phyloP scores from a whole-genome alignment of 1,140 invertebrate species.

The Latrodectus geometricus region DNA sequence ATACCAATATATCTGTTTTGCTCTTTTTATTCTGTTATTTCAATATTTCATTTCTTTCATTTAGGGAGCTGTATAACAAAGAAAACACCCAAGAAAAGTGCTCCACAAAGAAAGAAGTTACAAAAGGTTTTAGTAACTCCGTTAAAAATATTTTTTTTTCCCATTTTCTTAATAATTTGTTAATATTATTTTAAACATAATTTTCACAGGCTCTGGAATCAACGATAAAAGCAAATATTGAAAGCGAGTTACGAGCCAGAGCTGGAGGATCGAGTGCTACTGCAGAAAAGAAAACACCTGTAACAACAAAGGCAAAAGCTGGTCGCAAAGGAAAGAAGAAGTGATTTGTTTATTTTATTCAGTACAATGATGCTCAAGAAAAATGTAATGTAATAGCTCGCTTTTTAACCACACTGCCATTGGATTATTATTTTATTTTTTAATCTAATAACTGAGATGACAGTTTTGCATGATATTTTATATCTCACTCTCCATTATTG shows the following conservation, averaged over 20 bases:
- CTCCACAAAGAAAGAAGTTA: slow-evolving; percentile 33
- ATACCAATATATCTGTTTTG: neutral
- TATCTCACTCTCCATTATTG: no score
- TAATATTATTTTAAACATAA: neutral
- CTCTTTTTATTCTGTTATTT: neutral
- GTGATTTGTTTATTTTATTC: neutral
- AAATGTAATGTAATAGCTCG: no score
- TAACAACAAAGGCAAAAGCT: neutral
- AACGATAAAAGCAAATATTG: slow-evolving; percentile 20
- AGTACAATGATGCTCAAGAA: no score
- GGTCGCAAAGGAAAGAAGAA: slow-evolving; percentile 40
- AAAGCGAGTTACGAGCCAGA: slow-evolving; percentile 24
- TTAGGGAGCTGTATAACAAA: slow-evolving; percentile 36
- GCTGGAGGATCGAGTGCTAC: slow-evolving; percentile 22
- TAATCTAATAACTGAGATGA: no score
- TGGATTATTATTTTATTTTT: no score
- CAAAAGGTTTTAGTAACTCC: slow-evolving; percentile 19
- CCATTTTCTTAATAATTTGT: neutral
- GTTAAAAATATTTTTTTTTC: neutral
- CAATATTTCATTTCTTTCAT: neutral
- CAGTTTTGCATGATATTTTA: no score
- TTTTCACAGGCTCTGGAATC: slow-evolving; percentile 27
- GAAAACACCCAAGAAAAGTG: slow-evolving; percentile 35
- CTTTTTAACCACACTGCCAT: no score
- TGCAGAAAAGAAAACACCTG: neutral